phyloP scores from a whole-genome alignment of 2,113 vertebrate species.

The Grantiella picta region DNA sequence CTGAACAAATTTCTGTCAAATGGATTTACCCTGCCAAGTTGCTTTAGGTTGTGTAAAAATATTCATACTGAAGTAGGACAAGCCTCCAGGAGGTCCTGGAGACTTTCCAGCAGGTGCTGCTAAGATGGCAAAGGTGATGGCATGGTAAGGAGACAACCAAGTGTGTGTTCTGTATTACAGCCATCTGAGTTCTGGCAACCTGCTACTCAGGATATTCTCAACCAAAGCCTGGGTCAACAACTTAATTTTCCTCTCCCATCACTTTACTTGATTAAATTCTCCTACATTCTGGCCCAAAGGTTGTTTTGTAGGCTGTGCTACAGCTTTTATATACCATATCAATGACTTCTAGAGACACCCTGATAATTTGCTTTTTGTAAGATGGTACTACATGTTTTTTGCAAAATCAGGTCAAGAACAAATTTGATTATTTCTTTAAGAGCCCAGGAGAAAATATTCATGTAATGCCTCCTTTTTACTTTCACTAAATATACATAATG shows the following conservation, averaged over 20 bases:
- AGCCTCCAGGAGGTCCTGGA: not conserved
- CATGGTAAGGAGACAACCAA: not conserved
- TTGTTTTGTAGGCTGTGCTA: not conserved
- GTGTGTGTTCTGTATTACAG: not conserved
- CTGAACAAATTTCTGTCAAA: not conserved
- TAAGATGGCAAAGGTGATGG: rapidly evolving
- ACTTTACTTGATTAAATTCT: not conserved
- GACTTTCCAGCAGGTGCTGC: not conserved
- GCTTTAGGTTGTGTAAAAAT: not conserved
- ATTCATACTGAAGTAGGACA: not conserved
- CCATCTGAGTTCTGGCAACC: not conserved
- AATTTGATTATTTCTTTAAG: not conserved
- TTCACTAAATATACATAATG: not conserved
- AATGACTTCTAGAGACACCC: not conserved
- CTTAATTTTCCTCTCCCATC: not conserved
- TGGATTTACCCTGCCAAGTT: not conserved
- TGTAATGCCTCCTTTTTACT: not conserved
- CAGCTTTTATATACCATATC: not conserved
- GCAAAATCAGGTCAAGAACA: not conserved
- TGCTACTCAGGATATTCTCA: not conserved
- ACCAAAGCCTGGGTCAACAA: not conserved
- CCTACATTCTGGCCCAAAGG: not conserved
- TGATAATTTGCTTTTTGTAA: not conserved
- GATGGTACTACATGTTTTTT: not conserved
- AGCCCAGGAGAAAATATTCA: not conserved